These are phyloP conservation scores for Ophraella communa DNA, from an alignment of 2,888 invertebrate species.

Conservation along the genomic window DNA sequence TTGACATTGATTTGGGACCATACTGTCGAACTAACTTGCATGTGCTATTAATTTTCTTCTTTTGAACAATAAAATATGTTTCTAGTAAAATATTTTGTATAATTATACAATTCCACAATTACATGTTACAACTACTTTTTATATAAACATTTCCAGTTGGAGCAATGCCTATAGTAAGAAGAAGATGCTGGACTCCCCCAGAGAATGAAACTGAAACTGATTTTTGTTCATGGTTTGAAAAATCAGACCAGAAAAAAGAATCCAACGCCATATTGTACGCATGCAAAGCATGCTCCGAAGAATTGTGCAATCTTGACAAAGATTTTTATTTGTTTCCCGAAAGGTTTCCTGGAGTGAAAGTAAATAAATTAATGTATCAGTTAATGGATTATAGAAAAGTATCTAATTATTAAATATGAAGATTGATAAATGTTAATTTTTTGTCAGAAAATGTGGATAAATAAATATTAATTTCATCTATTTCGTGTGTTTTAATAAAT, in stretches of 20 bases:
- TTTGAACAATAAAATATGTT: too few species aligned
- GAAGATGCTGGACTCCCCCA: slow-evolving; percentile 2
- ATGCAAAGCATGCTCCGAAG: neutral
- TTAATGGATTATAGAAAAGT: too few species aligned
- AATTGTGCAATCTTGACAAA: neutral
- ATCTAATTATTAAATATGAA: too few species aligned
- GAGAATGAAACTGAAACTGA: neutral
- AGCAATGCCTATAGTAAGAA: slow-evolving; percentile 5
- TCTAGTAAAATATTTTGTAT: too few species aligned
- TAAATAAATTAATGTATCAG: neutral
- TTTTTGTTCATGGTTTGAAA: slow-evolving; percentile 11
- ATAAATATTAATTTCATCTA: too few species aligned
- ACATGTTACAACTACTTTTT: neutral
- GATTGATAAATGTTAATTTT: too few species aligned
- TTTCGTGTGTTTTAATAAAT: too few species aligned
- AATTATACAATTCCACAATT: too few species aligned
- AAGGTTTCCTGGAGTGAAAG: neutral
- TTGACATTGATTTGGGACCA: too few species aligned
- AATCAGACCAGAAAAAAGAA: neutral
- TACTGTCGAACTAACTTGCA: too few species aligned
- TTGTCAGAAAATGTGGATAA: too few species aligned
- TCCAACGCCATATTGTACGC: neutral
- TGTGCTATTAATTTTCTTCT: too few species aligned
- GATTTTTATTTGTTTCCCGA: neutral
- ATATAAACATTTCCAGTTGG: slow-evolving; percentile 18